Percentiles rank a stretch among this genome's conserved stretches.
phyloP scores from a whole-genome alignment of 2,888 invertebrate genomes.

The Epicampocera succincta region DNA sequence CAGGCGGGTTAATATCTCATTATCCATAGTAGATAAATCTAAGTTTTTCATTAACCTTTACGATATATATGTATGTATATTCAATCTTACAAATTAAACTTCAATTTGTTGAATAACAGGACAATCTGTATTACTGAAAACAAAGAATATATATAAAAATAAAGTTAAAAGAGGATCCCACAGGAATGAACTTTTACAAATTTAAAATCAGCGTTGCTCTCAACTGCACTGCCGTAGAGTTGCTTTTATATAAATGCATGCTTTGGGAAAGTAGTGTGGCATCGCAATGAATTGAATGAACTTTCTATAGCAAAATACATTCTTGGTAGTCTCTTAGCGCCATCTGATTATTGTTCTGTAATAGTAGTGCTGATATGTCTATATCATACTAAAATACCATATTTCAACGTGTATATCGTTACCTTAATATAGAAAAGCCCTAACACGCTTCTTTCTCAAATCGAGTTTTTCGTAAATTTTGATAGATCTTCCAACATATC shows the following conservation, averaged over 20 bases:
- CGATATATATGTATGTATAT: neutral
- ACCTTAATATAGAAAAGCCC: no score
- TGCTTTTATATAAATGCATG: neutral
- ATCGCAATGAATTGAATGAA: neutral
- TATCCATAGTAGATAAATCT: conserved; percentile 51
- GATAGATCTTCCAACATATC: no score
- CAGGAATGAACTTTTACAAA: no score
- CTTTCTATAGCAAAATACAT: neutral
- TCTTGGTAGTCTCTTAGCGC: no score
- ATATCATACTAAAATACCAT: no score
- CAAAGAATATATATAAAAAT: conserved; percentile 62
- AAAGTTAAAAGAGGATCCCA: conserved; percentile 49
- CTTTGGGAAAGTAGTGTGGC: neutral
- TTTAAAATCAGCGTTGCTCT: conserved; percentile 54
- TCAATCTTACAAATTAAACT: conserved; percentile 18
- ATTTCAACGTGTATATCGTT: no score
- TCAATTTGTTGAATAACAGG: conserved; percentile 27
- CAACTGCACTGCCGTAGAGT: neutral
- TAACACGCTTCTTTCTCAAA: no score
- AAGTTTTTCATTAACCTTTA: conserved; percentile 40
- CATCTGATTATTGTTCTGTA: neutral
- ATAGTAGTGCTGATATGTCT: no score
- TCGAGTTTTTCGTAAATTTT: no score
- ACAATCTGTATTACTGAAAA: conserved; percentile 48
- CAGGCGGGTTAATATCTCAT: conserved; percentile 70